Evolutionary conservation across 2,113 vertebrate genomes (phyloP).

Genomic region (Halcyon malimbica): DNA sequence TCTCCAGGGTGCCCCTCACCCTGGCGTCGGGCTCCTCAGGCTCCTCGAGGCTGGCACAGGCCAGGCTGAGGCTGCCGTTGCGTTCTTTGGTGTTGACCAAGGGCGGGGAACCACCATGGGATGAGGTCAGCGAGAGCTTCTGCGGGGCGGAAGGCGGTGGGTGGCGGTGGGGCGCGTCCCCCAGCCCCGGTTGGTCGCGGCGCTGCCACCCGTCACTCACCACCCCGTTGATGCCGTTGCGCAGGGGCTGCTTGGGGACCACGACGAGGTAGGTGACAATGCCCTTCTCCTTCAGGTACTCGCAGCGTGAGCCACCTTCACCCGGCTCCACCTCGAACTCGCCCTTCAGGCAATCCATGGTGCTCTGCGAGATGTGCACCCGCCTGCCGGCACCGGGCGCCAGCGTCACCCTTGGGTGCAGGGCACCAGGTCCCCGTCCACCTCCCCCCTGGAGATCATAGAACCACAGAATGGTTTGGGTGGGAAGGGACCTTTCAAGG

Average conservation of each 20-base stretch:
- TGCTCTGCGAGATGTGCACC: conserved; percentile 94
- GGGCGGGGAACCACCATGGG: conserved; percentile 85
- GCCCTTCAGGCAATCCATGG: conserved; percentile 89
- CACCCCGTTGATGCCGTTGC: conserved; percentile 85
- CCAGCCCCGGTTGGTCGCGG: rapidly evolving
- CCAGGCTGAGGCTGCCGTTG: conserved; percentile 75
- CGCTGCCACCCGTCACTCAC: conserved; percentile 66
- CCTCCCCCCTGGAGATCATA: neutral
- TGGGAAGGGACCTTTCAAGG: neutral
- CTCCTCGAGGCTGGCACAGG: conserved; percentile 69
- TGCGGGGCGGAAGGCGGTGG: neutral
- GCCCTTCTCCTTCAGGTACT: conserved; percentile 91
- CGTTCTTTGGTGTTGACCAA: conserved; percentile 84
- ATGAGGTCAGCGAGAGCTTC: conserved; percentile 87
- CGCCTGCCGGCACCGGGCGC: conserved; percentile 69
- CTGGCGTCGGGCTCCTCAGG: conserved; percentile 77
- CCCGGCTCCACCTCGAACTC: conserved; percentile 94
- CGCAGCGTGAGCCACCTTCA: conserved; percentile 87
- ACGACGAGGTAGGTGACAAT: conserved; percentile 90
- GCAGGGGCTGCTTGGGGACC: conserved; percentile 82
- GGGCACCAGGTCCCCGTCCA: rapidly evolving
- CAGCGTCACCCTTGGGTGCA: neutral
- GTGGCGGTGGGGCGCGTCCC: neutral
- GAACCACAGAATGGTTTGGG: neutral
- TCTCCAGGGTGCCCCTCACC: conserved; percentile 61